Evolutionary conservation across 2,888 invertebrate genomes (phyloP).

Genomic region (Cylloceria caligata): DNA sequence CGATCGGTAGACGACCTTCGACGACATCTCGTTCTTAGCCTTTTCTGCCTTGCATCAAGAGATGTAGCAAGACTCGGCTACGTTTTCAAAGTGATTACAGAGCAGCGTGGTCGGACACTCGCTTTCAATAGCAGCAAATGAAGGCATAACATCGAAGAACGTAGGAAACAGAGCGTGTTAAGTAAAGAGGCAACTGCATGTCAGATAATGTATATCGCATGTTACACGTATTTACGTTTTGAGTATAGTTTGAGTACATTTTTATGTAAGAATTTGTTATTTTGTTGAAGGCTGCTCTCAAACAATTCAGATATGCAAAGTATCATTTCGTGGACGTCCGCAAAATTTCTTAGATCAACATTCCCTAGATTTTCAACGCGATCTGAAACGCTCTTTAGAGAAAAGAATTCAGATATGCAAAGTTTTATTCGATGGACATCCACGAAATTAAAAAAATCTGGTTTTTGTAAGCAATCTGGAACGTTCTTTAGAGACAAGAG

Average conservation of each 20-base stretch:
- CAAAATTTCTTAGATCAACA: neutral
- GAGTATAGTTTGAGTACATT: neutral
- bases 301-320: neutral
- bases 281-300: too few species aligned
- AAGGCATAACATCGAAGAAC: slow-evolving; percentile 36
- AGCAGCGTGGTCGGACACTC: slow-evolving; percentile 18
- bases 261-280: neutral
- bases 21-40: neutral
- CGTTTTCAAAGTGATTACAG: slow-evolving; percentile 39
- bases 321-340: neutral
- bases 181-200: slow-evolving; percentile 23
- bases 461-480: too few species aligned
- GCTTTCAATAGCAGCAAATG: slow-evolving; percentile 33
- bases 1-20: slow-evolving; percentile 18
- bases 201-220: neutral
- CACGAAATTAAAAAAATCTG: too few species aligned
- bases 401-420: too few species aligned
- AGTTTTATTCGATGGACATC: neutral
- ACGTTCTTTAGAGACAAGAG: neutral
- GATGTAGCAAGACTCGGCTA: slow-evolving; percentile 36
- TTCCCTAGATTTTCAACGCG: too few species aligned
- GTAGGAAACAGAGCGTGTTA: slow-evolving; percentile 60
- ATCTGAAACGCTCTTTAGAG: too few species aligned
- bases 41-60: slow-evolving; percentile 28
- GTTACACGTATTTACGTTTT: neutral